Evolutionary conservation across 2,888 invertebrate genomes (phyloP).

Genomic region (Tenodera sinensis): DNA sequence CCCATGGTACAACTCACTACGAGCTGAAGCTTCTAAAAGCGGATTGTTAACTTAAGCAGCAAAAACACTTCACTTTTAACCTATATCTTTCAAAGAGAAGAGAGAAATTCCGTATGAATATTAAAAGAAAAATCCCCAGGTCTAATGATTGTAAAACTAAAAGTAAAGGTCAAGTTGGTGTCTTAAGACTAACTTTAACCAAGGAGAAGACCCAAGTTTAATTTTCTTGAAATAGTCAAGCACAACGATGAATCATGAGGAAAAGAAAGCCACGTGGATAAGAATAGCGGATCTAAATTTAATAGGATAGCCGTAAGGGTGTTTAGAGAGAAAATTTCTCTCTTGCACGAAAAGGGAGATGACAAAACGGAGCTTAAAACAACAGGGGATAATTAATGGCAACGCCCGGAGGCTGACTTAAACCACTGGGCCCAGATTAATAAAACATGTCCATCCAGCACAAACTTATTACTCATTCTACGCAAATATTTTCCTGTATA

Average conservation of each 20-base stretch:
- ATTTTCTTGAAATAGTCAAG: background rate
- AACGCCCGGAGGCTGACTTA: background rate
- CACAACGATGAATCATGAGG: background rate
- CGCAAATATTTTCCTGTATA: no score
- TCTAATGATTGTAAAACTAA: no score
- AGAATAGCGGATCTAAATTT: background rate
- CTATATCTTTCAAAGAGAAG: no score
- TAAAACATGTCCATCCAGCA: background rate
- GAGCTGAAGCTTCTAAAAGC: no score
- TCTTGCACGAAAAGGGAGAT: background rate
- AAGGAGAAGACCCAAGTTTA: background rate
- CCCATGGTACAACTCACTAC: no score
- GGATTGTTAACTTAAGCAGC: no score
- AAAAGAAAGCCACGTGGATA: background rate
- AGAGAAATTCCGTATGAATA: no score
- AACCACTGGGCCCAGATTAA: background rate
- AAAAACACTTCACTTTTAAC: no score
- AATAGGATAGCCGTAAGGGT: background rate
- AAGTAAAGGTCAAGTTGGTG: no score
- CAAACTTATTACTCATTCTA: no score
- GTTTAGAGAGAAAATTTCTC: background rate
- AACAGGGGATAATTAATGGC: background rate
- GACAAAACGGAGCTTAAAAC: background rate
- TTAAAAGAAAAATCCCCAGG: no score
- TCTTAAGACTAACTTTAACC: background rate